Conservation (phyloP, 2,113 vertebrate genomes). For the Cyphomyrus plagiostoma region DNA sequence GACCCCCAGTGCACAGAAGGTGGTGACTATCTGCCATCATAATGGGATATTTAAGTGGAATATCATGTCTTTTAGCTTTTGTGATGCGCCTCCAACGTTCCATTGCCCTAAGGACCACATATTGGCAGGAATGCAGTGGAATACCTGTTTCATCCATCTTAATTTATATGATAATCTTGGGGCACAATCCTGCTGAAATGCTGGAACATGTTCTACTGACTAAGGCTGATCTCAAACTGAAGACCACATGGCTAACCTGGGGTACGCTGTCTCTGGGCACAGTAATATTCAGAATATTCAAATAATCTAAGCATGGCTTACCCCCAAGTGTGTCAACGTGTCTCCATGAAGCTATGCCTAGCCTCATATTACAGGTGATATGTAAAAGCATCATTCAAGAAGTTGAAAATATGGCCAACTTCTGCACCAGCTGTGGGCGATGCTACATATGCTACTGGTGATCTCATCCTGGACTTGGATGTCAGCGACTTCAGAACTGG, state of each 20-base stretch:
- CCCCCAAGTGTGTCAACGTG: background rate
- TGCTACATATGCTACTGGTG: background rate
- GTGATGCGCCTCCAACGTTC: background rate
- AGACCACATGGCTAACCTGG: background rate
- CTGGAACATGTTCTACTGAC: background rate
- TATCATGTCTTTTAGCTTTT: background rate
- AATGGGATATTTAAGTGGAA: background rate
- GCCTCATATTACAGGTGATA: background rate
- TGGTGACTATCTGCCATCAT: background rate
- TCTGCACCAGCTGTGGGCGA: background rate
- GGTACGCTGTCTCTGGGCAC: background rate
- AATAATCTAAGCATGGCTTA: background rate
- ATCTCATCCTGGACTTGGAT: background rate
- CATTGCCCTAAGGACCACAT: background rate
- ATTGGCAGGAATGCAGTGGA: background rate
- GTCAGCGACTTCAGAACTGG: background rate
- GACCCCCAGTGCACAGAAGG: background rate
- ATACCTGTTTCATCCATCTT: background rate
- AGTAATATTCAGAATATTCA: background rate
- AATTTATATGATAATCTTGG: background rate
- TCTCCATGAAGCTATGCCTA: background rate
- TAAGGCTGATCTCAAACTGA: background rate
- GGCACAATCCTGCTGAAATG: background rate
- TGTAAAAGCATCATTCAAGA: background rate
- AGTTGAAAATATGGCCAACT: background rate